These are phyloP conservation scores for Neelides sp. DNA, from an alignment of 1,140 invertebrate genomes.

Conservation along the genomic window DNA sequence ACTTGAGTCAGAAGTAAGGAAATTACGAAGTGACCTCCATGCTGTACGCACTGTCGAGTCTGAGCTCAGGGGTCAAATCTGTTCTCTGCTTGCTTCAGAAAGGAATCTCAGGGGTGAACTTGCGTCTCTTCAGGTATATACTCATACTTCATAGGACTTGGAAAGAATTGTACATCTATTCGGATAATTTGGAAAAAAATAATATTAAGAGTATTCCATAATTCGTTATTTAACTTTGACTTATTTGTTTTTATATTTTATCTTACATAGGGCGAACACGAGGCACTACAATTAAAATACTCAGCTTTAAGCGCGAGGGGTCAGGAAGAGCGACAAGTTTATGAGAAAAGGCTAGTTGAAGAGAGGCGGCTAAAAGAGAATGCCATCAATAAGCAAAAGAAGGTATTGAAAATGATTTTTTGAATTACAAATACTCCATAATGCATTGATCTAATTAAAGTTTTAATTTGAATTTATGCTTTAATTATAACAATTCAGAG, in stretches of 20 bases:
- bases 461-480: no score
- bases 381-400: conserved; percentile 30
- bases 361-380: conserved; percentile 26
- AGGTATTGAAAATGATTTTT: no score
- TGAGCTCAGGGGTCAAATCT: conserved; percentile 68
- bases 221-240: background rate
- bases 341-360: conserved; percentile 27
- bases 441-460: no score
- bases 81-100: conserved; percentile 50
- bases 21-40: conserved; percentile 64
- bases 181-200: conserved; percentile 1
- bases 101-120: conserved; percentile 60
- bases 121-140: conserved; percentile 55
- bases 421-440: no score
- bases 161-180: conserved; percentile 4
- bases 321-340: conserved; percentile 28
- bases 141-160: conserved; percentile 1
- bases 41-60: conserved; percentile 63
- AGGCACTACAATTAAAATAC: conserved; percentile 31
- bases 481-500: no score
- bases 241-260: conserved; percentile 21
- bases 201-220: background rate
- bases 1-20: conserved; percentile 58
- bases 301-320: conserved; percentile 28
- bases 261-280: conserved; percentile 40